Conservation (phyloP, 2,113 vertebrate species). For the Pongo pygmaeus region DNA sequence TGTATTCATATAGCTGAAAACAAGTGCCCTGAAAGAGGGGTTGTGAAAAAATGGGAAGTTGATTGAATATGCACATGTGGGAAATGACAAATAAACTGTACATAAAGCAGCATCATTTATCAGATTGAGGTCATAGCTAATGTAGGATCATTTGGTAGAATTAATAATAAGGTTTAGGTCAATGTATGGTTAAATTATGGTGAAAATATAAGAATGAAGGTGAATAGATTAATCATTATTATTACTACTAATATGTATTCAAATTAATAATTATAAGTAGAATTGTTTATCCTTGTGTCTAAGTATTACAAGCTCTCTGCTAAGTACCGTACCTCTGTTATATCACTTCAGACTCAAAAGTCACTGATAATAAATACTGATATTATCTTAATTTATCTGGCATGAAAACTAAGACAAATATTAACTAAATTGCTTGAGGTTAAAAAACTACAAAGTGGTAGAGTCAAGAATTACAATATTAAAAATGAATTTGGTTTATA, state of each 20-base stretch:
- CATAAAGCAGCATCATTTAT: not conserved
- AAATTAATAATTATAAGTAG: not conserved
- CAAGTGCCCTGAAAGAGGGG: not conserved
- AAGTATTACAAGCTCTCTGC: not conserved
- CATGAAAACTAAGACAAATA: not conserved
- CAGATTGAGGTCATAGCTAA: not conserved
- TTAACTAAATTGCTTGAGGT: not conserved
- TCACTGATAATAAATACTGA: not conserved
- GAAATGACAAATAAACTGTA: not conserved
- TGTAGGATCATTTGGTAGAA: not conserved
- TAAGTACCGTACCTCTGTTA: not conserved
- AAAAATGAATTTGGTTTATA: not conserved
- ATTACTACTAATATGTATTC: not conserved
- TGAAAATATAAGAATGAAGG: not conserved
- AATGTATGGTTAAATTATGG: not conserved
- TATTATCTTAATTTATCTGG: not conserved
- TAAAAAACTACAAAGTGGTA: not conserved
- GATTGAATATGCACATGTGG: not conserved
- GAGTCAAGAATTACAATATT: not conserved
- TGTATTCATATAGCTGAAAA: not conserved
- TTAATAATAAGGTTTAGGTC: not conserved
- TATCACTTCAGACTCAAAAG: not conserved
- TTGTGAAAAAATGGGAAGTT: not conserved
- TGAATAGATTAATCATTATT: not conserved
- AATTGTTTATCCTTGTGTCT: not conserved